Base-by-base conservation (phyloP, 2,888 invertebrate species). In the Criorhina ranunculi region DNA sequence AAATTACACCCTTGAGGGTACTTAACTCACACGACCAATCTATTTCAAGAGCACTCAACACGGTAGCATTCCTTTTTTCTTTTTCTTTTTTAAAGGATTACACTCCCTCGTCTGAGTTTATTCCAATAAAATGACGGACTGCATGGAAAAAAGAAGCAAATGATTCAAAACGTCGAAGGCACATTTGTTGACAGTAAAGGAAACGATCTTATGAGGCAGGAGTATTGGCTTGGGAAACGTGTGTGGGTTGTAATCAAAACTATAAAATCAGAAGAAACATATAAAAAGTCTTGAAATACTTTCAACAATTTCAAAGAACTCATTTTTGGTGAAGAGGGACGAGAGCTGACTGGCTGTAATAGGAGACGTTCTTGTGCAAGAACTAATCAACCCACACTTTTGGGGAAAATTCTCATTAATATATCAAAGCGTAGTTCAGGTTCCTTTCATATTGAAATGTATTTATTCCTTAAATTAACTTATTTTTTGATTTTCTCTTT, bases 1-100 rank as follows among this genome's bases (percentile, higher is more conserved):
- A 33, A 80, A 75, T 46, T 60, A 67, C 60, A 69, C 80, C 75
- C 67, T 46, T 17, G 67, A 75, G 80, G 44, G 55, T 62, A 80
- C 80, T 80, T 75, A 37, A 53, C 80, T 67, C 67, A 55, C 75
- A 80, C 67, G 53, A 80, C 75, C 80, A 75, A 69, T 80, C 80
- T 80, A 80, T 80, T 75, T 80, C 67, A 67, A 67, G 80, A 80
- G 46, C 67, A 60, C 55, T 66, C 67, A 53, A 44, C 51, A 60
- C 60, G 59, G 67, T 67, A 72, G 51, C 66, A n/a, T 29, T 44
- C 66, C 42, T 19, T 51, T 12, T 53, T 44, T 75, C 42, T 19
- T 51, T 12, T 53, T 33, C 9, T 33, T 35, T 37, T 46, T 66
- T 49, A 70, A 78, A 78, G 78, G 70, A 78, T 78, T 78, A 78